Base-by-base conservation (phyloP, 2,888 invertebrate genomes). In the Netelia inedita region DNA sequence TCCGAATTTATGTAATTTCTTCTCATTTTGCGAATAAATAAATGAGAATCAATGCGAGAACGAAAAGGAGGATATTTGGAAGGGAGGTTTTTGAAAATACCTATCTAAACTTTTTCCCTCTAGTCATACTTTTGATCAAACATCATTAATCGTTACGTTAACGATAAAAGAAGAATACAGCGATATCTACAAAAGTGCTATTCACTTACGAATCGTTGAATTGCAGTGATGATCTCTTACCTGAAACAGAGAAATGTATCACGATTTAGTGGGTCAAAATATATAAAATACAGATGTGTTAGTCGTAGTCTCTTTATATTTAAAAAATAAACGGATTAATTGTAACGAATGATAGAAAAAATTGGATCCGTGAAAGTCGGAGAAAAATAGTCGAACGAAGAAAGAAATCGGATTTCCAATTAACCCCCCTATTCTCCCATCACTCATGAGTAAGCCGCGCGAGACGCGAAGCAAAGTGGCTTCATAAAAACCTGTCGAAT, bases 181-280 rank as follows among this genome's bases (percentile, higher is more conserved):
- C 53, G 23, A 21, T 8, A 46, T 16, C n/a, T 23, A 6, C 19
- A 16, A 66, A 76, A 16, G 16, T 16, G 3, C 43, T 23, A 8
- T 19, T 68, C 1, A 76, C 85, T 87, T 75, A 87, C 85, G 66
- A 66, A 55, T 63, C 16, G 6, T 46, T 11, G 66, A 63, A 41
- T 71, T 6, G 16, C 19, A 23, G 53, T 6, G 35, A 80, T 79
- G 73, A 23, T 41, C 78, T 86, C 87, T 91, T 91, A 92, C 91
- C 91, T 91, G 91, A 14, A 91, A 91, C 90, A 92, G 72, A 91
- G 72, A 89, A 88, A 82, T 86, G 35, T 79, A 79, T 75, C 6
- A 14, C 35, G 21, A 43, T 65, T 83, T 63, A 85, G 72, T 41
- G 65, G 35, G 41, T 35, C 23, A 21, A 1, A 1, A 65, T 35